phyloP scores from a whole-genome alignment of 2,888 invertebrate genomes.

The Tipula lateralis region DNA sequence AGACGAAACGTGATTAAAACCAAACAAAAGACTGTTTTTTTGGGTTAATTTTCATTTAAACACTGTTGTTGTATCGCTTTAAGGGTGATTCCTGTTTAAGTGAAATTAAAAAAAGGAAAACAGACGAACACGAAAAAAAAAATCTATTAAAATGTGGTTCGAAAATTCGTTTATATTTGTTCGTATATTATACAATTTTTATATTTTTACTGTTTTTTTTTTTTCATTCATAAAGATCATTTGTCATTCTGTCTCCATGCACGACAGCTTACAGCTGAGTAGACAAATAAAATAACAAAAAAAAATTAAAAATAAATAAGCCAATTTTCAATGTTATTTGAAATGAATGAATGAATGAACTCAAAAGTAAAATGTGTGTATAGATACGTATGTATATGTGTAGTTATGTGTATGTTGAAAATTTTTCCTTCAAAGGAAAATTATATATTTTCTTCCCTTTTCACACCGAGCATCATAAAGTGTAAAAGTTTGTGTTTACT shows the following conservation, averaged over 20 bases:
- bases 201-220: neutral
- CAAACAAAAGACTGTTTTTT: neutral
- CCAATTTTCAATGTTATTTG: conserved; percentile 27
- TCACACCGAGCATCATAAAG: neutral
- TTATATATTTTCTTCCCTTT: neutral
- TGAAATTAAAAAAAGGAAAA: neutral
- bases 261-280: conserved; percentile 33
- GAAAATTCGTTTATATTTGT: neutral
- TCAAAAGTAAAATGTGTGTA: conserved; percentile 20
- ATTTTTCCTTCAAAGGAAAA: neutral
- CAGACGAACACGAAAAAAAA: neutral
- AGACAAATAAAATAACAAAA: conserved; percentile 29
- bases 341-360: conserved; percentile 29
- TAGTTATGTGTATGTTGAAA: neutral
- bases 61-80: neutral
- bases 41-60: neutral
- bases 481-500: neutral
- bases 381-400: neutral
- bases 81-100: neutral
- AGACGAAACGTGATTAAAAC: neutral
- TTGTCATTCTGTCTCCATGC: conserved; percentile 36
- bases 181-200: neutral
- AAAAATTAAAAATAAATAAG: conserved; percentile 26
- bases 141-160: neutral
- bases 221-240: conserved; percentile 33